phyloP scores from a whole-genome alignment of 2,113 vertebrate genomes.

The Corythornis cristatus region DNA sequence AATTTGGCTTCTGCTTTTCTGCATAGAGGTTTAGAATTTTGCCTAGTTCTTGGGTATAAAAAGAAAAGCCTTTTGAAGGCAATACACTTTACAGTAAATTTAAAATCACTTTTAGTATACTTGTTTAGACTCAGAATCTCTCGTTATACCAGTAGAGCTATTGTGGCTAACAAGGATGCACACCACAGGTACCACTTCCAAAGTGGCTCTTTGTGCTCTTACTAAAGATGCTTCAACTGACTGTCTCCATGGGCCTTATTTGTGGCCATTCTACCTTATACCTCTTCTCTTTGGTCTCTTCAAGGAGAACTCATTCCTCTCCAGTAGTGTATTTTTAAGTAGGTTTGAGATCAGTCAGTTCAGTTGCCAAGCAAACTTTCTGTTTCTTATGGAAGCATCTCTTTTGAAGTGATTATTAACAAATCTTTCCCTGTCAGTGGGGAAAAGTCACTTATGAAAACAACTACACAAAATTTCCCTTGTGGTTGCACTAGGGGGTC shows the following conservation, averaged over 20 bases:
- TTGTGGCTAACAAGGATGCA: background rate
- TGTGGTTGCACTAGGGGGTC: background rate
- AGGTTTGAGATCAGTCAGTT: background rate
- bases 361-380: background rate
- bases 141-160: background rate
- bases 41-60: background rate
- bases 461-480: background rate
- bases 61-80: background rate
- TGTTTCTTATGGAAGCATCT: background rate
- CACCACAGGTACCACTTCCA: background rate
- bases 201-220: background rate
- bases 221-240: background rate
- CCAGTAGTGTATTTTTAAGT: background rate
- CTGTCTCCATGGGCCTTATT: background rate
- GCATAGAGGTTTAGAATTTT: background rate
- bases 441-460: background rate
- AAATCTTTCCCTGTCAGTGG: background rate
- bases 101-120: background rate
- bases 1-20: background rate
- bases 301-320: background rate
- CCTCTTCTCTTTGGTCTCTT: background rate
- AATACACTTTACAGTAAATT: background rate
- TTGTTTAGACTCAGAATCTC: background rate
- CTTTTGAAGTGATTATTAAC: background rate
- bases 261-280: background rate